Evolutionary conservation across 2,113 vertebrate species (phyloP).

Genomic region (Lagopus leucura): DNA sequence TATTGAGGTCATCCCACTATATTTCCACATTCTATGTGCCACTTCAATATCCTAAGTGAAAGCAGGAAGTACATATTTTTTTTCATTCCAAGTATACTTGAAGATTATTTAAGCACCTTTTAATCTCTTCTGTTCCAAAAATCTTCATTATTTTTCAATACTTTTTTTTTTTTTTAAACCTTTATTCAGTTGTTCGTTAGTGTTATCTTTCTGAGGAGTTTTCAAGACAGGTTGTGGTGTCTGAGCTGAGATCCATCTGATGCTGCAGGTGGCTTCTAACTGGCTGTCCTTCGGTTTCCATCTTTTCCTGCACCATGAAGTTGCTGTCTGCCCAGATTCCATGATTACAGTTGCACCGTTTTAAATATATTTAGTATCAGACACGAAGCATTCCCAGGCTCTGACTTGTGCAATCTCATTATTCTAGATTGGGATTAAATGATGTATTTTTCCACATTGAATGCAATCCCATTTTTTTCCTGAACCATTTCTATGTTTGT

Average conservation of each 20-base stretch:
- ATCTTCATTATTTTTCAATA: not conserved
- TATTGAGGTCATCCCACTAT: not conserved
- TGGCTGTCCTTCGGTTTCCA: accelerated
- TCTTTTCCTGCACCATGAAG: not conserved
- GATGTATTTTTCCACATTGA: not conserved
- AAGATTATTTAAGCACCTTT: not conserved
- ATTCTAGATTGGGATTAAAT: not conserved
- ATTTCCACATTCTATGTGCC: not conserved
- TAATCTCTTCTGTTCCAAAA: not conserved
- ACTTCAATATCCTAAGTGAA: not conserved
- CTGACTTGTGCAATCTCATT: not conserved
- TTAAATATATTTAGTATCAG: not conserved
- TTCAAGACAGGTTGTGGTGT: not conserved
- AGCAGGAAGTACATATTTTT: not conserved
- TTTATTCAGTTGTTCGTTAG: not conserved
- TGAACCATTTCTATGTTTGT: not conserved
- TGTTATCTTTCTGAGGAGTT: not conserved
- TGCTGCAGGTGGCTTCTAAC: not conserved
- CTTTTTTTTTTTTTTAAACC: not conserved
- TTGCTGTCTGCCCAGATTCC: not conserved
- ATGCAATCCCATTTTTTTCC: not conserved
- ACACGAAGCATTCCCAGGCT: not conserved
- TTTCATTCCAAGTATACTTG: not conserved
- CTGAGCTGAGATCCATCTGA: not conserved
- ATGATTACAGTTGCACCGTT: accelerated